These are phyloP conservation scores for Taenioides sp. DNA, from an alignment of 2,797 vertebrate species.

Conservation along the genomic window DNA sequence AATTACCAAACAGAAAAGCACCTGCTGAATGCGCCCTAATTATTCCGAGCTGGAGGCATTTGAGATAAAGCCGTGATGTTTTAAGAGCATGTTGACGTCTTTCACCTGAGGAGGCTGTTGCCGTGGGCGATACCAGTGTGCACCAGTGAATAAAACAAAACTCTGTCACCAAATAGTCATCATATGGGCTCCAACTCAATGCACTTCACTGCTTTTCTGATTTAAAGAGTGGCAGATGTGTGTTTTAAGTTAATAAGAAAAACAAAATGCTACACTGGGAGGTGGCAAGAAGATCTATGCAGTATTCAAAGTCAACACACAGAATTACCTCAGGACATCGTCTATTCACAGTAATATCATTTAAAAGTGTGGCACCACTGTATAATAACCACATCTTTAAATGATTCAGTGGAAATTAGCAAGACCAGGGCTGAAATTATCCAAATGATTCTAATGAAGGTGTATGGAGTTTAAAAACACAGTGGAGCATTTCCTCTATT, in stretches of 20 bases:
- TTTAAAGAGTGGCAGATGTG: slow-evolving; percentile 5
- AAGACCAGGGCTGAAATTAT: too few species aligned
- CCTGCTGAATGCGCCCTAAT: slow-evolving; percentile 34
- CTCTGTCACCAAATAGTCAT: slow-evolving; percentile 31
- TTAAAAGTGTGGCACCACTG: too few species aligned
- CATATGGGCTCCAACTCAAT: slow-evolving; percentile 14
- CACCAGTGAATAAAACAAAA: slow-evolving; percentile 21
- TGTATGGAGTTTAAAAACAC: too few species aligned
- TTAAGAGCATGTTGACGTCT: slow-evolving; percentile 27
- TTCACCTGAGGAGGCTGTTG: slow-evolving; percentile 45
- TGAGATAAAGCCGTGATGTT: slow-evolving; percentile 40
- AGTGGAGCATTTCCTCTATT: too few species aligned
- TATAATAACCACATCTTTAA: too few species aligned
- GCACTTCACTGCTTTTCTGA: neutral
- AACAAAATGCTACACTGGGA: slow-evolving; percentile 6
- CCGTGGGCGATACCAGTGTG: slow-evolving; percentile 32
- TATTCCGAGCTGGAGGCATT: slow-evolving; percentile 51
- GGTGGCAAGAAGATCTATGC: neutral
- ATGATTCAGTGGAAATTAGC: too few species aligned
- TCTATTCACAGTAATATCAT: too few species aligned
- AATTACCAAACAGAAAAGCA: slow-evolving; percentile 51
- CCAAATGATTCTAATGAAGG: too few species aligned
- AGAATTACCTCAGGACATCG: too few species aligned
- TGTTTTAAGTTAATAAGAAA: slow-evolving; percentile 26
- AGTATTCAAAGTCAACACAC: neutral